Evolutionary conservation across 1,140 invertebrate species (phyloP), one percentile per base, ranked within the genome.

Genomic region (Pentalonia nigronervosa): DNA sequence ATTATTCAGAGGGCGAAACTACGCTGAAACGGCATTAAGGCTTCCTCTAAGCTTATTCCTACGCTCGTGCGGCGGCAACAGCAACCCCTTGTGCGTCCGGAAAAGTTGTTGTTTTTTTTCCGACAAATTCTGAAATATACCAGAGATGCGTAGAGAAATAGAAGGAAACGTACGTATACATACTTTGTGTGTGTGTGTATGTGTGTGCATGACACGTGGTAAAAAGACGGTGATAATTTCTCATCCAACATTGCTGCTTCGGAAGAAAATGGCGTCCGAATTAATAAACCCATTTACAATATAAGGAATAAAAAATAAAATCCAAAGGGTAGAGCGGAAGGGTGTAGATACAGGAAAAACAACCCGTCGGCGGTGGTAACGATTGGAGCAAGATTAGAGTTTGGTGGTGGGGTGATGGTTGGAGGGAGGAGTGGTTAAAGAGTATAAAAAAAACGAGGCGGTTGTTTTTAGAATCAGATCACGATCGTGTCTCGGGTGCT

Each of bases 1-100:
- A 93, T 93, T 93, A 93, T 93, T 93, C 91, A 93, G 91, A 93
- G 91, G 91, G 91, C 81, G 91, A 93, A 93, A 93, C 91, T 86
- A 86, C 91, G 91, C 76, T 93, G 91, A 93, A 93, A 93, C 81
- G 91, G 91, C 91, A 93, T 93, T 93, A 93, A 86, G 91, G 91
- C 91, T 93, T 93, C 34, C 81, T 93, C n/a, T 93, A 93, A 93
- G 91, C 91, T 93, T 93, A 93, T 93, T 93, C 91, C 53, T 47
- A 67, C 56, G 91, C 48, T 36, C 53, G 34, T 50, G 34, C 45
- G 7, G 45, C 20, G 8, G 60, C 67, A 34, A 60, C 91, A 53
- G 34, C 47, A 86, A 86, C 91, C 91, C 91, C 81, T 83, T 56
- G 91, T 93, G 81, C 48, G 36, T 45, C 48, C 23, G 23, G 34